Conservation (phyloP, 2,888 invertebrate genomes). For the Argynnis bischoffii region DNA sequence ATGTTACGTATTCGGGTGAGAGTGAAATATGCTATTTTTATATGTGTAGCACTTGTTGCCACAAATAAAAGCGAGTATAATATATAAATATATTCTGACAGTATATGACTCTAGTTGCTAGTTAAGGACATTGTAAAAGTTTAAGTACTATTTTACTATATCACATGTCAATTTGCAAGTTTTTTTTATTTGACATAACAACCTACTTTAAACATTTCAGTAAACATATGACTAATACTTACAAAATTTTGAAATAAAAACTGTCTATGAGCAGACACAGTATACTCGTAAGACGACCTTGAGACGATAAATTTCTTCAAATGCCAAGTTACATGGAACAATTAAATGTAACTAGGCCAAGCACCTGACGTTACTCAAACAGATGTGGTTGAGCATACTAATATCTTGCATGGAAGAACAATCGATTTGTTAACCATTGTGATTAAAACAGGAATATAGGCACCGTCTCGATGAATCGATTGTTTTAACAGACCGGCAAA, state of each 20-base stretch:
- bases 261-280: not conserved
- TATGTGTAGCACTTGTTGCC: no score
- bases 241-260: slow-evolving; percentile 3
- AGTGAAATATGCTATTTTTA: no score
- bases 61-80: no score
- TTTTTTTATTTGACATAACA: not conserved
- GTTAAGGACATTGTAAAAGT: no score
- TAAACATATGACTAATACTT: not conserved
- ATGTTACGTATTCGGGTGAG: no score
- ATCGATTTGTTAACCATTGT: slow-evolving; percentile 30
- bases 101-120: no score
- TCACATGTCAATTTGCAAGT: no score
- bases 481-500: no score
- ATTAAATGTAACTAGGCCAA: slow-evolving; percentile 43
- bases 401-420: slow-evolving; percentile 36
- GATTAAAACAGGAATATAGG: no score
- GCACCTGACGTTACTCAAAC: slow-evolving; percentile 47
- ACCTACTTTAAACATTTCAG: not conserved
- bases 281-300: slow-evolving; percentile 18
- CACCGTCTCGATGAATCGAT: no score
- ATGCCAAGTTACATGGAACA: slow-evolving; percentile 22
- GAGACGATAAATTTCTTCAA: slow-evolving; percentile 30
- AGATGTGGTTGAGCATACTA: slow-evolving; percentile 43
- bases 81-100: no score
- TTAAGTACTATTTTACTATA: no score